These are phyloP conservation scores for Peribatodes rhomboidaria DNA, from an alignment of 2,888 invertebrate species.

Conservation along the genomic window DNA sequence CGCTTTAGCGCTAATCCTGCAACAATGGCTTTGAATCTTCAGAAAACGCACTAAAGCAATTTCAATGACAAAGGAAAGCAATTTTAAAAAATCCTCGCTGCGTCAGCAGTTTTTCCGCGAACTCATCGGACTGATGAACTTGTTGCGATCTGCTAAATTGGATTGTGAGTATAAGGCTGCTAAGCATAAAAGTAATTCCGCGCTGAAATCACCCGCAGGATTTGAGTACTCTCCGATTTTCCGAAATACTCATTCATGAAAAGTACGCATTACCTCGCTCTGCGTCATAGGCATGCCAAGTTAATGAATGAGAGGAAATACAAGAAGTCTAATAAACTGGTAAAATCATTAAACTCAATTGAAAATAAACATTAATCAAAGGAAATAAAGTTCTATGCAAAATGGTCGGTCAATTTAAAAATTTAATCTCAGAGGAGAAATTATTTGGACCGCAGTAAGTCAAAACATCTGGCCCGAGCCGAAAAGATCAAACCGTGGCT, in stretches of 20 bases:
- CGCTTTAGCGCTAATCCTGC: slow-evolving; percentile 46
- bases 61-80: slow-evolving; percentile 67
- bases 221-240: too few species aligned
- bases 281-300: too few species aligned
- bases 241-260: too few species aligned
- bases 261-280: too few species aligned
- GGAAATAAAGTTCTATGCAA: slow-evolving; percentile 3
- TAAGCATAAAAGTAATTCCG: background rate
- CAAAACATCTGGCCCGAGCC: slow-evolving; percentile 17
- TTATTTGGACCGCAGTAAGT: slow-evolving; percentile 28
- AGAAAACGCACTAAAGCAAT: slow-evolving; percentile 56
- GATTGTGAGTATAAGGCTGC: slow-evolving; percentile 7
- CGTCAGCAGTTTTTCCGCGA: slow-evolving; percentile 56
- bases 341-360: background rate
- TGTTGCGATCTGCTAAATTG: slow-evolving; percentile 45
- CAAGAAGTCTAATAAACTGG: background rate
- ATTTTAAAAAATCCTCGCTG: slow-evolving; percentile 62
- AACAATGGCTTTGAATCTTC: slow-evolving; percentile 51
- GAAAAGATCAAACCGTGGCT: slow-evolving; percentile 29
- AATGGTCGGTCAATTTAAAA: slow-evolving; percentile 42
- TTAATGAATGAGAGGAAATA: background rate
- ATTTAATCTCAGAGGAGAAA: slow-evolving; percentile 45
- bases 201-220: too few species aligned
- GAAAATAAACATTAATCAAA: background rate
- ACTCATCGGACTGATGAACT: slow-evolving; percentile 64